phyloP scores from a whole-genome alignment of 92 coral and sea anemone genomes.

The Epizoanthus stellaris region DNA sequence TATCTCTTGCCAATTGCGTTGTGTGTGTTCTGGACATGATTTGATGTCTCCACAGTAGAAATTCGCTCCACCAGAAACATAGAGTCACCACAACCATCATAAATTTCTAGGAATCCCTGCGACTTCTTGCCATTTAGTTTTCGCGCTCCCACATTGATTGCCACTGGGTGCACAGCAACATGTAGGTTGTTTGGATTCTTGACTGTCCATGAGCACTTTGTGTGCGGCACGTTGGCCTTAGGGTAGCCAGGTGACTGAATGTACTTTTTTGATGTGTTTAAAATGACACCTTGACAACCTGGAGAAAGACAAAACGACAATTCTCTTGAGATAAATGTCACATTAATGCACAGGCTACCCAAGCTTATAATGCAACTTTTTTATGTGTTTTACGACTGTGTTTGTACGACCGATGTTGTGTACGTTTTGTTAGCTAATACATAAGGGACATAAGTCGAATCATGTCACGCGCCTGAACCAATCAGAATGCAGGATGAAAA shows the following conservation, averaged over 20 bases:
- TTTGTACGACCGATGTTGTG: too few species aligned
- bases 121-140: conserved; percentile 51
- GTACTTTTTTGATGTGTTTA: conserved; percentile 4
- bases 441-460: too few species aligned
- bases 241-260: conserved; percentile 72
- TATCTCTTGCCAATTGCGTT: conserved; percentile 30
- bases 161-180: conserved; percentile 48
- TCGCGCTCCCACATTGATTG: conserved; percentile 64
- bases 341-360: too few species aligned
- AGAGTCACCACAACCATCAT: conserved; percentile 67
- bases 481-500: too few species aligned
- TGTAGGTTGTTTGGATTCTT: conserved; percentile 41
- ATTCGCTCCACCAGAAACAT: conserved; percentile 80
- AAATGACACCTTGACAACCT: conserved; percentile 49
- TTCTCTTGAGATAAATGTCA: too few species aligned
- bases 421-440: too few species aligned
- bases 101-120: conserved; percentile 73
- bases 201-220: conserved; percentile 68
- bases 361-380: too few species aligned
- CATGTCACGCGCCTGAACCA: too few species aligned
- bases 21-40: not conserved
- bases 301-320: too few species aligned
- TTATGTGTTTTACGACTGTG: too few species aligned
- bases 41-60: conserved; percentile 37
- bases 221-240: conserved; percentile 27